A percentile compares a stretch with the other conserved stretches of the same genome.
phyloP scores from a whole-genome alignment of 1,140 invertebrate genomes.

The Watersipora subatra region DNA sequence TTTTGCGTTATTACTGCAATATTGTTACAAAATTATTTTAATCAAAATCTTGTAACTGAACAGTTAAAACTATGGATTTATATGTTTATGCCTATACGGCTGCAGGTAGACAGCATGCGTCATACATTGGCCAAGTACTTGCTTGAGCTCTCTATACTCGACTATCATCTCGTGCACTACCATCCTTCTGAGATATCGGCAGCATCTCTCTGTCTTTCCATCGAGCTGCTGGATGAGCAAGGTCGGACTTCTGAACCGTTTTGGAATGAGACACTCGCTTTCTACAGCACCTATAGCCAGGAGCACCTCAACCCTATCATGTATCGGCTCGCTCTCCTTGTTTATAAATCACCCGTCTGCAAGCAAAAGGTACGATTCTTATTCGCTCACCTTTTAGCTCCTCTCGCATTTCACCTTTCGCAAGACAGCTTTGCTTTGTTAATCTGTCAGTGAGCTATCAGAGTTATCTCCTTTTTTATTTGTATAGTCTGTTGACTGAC shows the following conservation, averaged over 20 bases:
- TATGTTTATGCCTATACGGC: background rate
- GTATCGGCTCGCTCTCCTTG: slow-evolving; percentile 35
- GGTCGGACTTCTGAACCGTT: slow-evolving; percentile 10
- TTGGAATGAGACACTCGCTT: slow-evolving; percentile 40
- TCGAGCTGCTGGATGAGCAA: slow-evolving; percentile 39
- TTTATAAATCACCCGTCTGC: slow-evolving; percentile 35
- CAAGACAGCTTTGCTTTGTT: no score
- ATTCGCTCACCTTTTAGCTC: slow-evolving; percentile 9
- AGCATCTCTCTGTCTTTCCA: slow-evolving; percentile 56
- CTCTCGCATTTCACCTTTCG: no score
- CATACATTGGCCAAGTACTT: slow-evolving; percentile 86
- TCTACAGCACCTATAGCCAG: slow-evolving; percentile 43
- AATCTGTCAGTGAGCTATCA: no score
- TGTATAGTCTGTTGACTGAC: no score
- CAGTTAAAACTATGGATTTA: background rate
- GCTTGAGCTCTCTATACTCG: slow-evolving; percentile 66
- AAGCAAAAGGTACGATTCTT: slow-evolving; percentile 34
- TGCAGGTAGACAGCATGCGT: slow-evolving; percentile 50
- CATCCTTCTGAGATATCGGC: slow-evolving; percentile 67
- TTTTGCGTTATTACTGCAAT: no score
- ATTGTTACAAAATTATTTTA: no score
- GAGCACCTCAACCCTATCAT: slow-evolving; percentile 33
- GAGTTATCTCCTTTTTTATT: no score
- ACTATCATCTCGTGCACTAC: slow-evolving; percentile 67
- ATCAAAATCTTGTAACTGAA: no score